Evolutionary conservation across 2,888 invertebrate genomes (phyloP), one percentile per base, ranked within the genome.

Genomic region (Epinotia demarniana): DNA sequence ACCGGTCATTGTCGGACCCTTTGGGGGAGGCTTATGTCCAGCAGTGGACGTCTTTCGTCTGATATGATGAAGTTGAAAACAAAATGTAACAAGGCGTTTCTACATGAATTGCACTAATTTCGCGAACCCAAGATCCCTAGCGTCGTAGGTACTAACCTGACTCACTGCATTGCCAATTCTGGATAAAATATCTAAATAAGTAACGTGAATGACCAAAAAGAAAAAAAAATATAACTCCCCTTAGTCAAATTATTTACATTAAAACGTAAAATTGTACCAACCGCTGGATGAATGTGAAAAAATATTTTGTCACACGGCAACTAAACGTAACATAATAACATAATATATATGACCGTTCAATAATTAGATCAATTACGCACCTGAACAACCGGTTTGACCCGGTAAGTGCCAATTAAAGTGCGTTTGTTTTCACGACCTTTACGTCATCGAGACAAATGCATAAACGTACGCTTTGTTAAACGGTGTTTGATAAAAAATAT

Each of bases 351-450:
- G 19, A 43, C 68, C 27, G 69, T 69, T 69, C 23, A 27, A 60
- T 69, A 69, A 69, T 69, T n/a, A 60, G 60, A 60, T 69, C 46
- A 12, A 68, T 58, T 69, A 69, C 60, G 46, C 68, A 58, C 58
- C 57, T 57, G 68, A 43, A 23, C n/a, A 23, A 53, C 53, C 1
- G 11, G 66, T 66, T 49, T 43, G n/a, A 67, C 58, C 69, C 23
- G 69, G 69, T 69, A 27, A 4, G 23, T 46, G 69, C 46, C 69
- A 69, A 69, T 69, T 69, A 69, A 57, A 60, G 69, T 60, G 69
- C 69, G 69, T 69, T 23, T 69, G 58, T 60, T 58, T 39, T 61
- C 23, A 13, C 39, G 64, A 72, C 72, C 72, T 72, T 72, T 72
- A 64, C 12, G 64, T 72, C 64, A 58, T 12, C 27, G 55, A 19